phyloP scores from a whole-genome alignment of 2,888 invertebrate species.

The Apeira syringaria region DNA sequence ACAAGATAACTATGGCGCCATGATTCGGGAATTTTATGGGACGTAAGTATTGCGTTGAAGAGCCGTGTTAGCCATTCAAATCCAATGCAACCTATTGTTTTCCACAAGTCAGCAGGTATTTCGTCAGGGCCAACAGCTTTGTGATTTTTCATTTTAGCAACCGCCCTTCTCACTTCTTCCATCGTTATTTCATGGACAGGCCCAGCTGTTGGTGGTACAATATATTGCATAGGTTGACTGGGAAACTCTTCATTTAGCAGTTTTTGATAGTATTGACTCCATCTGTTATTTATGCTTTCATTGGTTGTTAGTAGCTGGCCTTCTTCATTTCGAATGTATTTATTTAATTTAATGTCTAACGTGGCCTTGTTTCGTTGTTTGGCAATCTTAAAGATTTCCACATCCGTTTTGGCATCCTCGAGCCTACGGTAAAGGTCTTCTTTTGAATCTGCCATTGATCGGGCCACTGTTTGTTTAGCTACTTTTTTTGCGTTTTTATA shows the following conservation, averaged over 20 bases:
- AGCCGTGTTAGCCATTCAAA: background rate
- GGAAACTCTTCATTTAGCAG: background rate
- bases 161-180: background rate
- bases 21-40: background rate
- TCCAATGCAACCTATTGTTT: too few relatives aligned
- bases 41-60: too few relatives aligned
- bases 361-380: too few relatives aligned
- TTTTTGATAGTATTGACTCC: background rate
- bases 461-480: too few relatives aligned
- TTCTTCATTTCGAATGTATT: background rate
- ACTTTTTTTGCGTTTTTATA: too few relatives aligned
- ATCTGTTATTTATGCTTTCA: background rate
- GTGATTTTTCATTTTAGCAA: background rate
- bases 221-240: background rate
- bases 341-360: background rate
- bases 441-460: too few relatives aligned
- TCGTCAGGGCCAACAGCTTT: background rate
- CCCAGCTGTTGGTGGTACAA: too few relatives aligned
- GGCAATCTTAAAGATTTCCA: too few relatives aligned
- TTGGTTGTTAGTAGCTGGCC: background rate
- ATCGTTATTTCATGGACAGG: background rate
- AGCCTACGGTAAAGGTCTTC: too few relatives aligned
- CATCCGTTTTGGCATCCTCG: too few relatives aligned
- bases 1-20: background rate
- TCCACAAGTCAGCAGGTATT: background rate